Conservation (phyloP, 2,888 invertebrate genomes). For the Psylliodes chrysocephalus region DNA sequence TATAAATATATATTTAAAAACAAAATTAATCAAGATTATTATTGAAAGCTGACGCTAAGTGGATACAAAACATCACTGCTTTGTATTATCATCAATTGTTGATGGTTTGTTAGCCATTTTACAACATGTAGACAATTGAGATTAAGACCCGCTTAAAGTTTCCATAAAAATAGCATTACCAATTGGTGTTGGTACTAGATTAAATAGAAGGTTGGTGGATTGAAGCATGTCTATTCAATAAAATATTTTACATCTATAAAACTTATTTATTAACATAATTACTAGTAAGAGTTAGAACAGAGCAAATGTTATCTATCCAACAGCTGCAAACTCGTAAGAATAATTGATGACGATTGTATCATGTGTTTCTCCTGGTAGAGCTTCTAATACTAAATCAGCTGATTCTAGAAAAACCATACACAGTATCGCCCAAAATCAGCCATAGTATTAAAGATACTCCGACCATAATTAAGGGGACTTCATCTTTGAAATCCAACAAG, state of each 20-base stretch:
- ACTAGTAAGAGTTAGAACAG: constrained; percentile 78
- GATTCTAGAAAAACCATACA: constrained; percentile 74
- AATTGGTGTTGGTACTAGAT: constrained; percentile 72
- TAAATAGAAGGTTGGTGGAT: constrained; percentile 76
- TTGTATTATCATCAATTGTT: constrained; percentile 34
- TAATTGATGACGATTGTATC: constrained; percentile 66
- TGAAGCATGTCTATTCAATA: constrained; percentile 79
- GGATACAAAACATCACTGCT: constrained; percentile 64
- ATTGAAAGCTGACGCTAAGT: no score
- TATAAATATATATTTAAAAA: no score
- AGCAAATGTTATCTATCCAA: constrained; percentile 76
- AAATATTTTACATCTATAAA: constrained; percentile 78
- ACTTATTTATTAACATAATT: constrained; percentile 80
- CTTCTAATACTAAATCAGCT: constrained; percentile 74
- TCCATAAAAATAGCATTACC: constrained; percentile 66
- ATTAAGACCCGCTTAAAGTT: constrained; percentile 62
- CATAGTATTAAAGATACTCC: no score
- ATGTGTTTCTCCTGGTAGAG: constrained; percentile 65
- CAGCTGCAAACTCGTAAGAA: constrained; percentile 71
- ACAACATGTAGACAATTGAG: neutral
- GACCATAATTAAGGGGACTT: no score
- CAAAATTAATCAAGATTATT: no score
- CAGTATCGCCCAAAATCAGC: constrained; percentile 79
- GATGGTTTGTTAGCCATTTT: neutral
- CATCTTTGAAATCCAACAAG: no score